phyloP scores from a whole-genome alignment of 2,888 invertebrate genomes.

The Parascotia fuliginaria region DNA sequence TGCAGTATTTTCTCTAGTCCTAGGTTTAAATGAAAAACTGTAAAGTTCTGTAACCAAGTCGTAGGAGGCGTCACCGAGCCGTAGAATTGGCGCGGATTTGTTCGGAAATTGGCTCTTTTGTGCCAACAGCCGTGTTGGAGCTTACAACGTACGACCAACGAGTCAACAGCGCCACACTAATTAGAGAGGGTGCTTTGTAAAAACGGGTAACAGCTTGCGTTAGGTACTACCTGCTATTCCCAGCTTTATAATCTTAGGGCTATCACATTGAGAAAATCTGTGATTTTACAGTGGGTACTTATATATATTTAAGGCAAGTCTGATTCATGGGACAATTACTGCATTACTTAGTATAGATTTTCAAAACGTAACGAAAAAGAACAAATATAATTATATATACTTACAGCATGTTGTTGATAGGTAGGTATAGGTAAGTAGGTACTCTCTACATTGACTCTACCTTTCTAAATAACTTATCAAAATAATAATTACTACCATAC shows the following conservation, averaged over 20 bases:
- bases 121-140: constrained; percentile 28
- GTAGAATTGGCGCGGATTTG: constrained; percentile 46
- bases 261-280: not conserved
- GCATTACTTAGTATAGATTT: too few relatives aligned
- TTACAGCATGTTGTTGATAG: too few relatives aligned
- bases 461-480: too few relatives aligned
- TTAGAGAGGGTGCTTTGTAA: constrained; percentile 55
- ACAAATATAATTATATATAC: too few relatives aligned
- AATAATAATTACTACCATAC: too few relatives aligned
- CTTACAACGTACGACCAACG: constrained; percentile 17
- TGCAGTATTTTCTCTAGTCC: too few relatives aligned
- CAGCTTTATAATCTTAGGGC: constrained; percentile 16
- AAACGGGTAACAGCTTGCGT: constrained; percentile 41
- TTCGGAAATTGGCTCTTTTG: constrained; percentile 59
- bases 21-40: constrained; percentile 3
- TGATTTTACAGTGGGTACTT: too few relatives aligned
- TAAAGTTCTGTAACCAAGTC: constrained; percentile 16
- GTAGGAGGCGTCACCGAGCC: constrained; percentile 22
- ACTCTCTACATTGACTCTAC: too few relatives aligned
- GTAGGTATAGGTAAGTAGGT: too few relatives aligned
- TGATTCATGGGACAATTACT: too few relatives aligned
- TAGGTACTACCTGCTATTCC: not conserved
- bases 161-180: constrained; percentile 50
- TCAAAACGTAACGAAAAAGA: too few relatives aligned
- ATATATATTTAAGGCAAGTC: too few relatives aligned